phyloP scores from a whole-genome alignment of 2,888 invertebrate genomes.

The Oeneis ivallda region DNA sequence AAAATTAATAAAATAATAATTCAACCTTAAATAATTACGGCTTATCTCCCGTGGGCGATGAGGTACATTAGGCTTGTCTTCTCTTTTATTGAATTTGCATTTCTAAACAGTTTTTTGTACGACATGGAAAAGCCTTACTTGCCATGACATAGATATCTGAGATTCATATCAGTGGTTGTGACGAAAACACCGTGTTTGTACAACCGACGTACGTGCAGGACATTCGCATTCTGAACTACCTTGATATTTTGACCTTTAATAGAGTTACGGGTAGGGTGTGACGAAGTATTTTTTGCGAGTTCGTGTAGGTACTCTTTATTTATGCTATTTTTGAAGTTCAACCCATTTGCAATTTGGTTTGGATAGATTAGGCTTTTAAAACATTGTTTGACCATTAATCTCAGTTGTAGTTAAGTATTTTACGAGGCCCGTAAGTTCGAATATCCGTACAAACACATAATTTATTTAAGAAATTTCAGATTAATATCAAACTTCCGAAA shows the following conservation, averaged over 20 bases:
- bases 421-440: too few relatives aligned
- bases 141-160: conserved; percentile 49
- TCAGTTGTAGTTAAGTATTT: too few relatives aligned
- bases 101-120: neutral
- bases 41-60: neutral
- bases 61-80: neutral
- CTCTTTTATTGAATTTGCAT: neutral
- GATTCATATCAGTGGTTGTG: conserved; percentile 44
- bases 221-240: conserved; percentile 23
- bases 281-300: conserved; percentile 10
- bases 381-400: neutral
- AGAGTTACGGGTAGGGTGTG: conserved; percentile 17
- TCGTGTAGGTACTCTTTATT: neutral
- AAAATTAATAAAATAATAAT: too few relatives aligned
- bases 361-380: neutral
- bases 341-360: neutral
- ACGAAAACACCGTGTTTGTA: conserved; percentile 38
- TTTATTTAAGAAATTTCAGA: too few relatives aligned
- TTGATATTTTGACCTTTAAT: conserved; percentile 36
- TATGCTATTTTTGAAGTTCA: neutral
- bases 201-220: conserved; percentile 5
- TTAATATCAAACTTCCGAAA: too few relatives aligned
- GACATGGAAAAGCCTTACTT: conserved; percentile 36
- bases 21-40: too few relatives aligned
- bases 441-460: too few relatives aligned